Conservation (phyloP, 2,797 vertebrate species). For the Emydoidea blandingii region DNA sequence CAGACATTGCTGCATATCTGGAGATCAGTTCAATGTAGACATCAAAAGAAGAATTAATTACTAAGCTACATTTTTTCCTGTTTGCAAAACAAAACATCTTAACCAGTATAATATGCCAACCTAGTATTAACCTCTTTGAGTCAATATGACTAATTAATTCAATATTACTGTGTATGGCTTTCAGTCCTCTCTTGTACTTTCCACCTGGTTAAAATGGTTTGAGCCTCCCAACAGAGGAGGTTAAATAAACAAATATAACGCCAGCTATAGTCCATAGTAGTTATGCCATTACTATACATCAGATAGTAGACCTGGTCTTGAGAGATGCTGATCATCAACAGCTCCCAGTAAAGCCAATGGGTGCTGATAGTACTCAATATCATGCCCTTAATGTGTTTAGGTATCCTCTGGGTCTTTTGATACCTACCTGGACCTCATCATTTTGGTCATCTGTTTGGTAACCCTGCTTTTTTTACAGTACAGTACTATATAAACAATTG, state of each 20-base stretch:
- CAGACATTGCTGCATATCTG: conserved; percentile 8
- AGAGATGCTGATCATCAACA: background rate
- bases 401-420: background rate
- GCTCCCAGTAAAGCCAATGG: background rate
- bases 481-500: background rate
- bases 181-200: background rate
- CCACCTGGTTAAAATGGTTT: conserved; percentile 22
- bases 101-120: conserved; percentile 22
- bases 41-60: conserved; percentile 31
- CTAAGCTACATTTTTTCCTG: background rate
- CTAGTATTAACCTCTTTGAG: conserved; percentile 36
- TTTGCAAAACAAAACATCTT: conserved; percentile 45
- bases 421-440: fast-evolving
- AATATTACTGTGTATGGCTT: conserved; percentile 6
- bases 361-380: background rate
- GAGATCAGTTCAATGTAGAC: background rate
- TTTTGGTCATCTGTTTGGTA: background rate
- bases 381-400: background rate
- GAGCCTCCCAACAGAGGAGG: background rate
- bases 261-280: too few species aligned
- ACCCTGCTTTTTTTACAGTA: background rate
- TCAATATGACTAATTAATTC: conserved; percentile 42
- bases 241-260: conserved; percentile 21
- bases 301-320: background rate
- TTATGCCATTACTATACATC: background rate